Evolutionary conservation across 2,888 invertebrate species (phyloP).

Genomic region (Aromia moschata): DNA sequence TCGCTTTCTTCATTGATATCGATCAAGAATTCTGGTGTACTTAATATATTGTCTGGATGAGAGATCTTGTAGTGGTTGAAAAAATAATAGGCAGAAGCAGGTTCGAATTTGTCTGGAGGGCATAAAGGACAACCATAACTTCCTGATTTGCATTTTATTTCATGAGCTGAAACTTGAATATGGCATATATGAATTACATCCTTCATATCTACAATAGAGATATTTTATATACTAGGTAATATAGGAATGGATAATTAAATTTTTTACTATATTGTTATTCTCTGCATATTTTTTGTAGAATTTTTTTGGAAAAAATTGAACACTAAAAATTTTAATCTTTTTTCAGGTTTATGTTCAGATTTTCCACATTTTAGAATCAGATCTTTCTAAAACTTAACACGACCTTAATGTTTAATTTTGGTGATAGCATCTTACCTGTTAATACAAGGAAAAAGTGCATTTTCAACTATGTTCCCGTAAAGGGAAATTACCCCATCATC

Average conservation of each 20-base stretch:
- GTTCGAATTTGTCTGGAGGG: background rate
- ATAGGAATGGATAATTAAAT: no score
- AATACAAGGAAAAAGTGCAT: slow-evolving; percentile 9
- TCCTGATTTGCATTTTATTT: background rate
- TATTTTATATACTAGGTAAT: no score
- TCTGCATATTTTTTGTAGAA: no score
- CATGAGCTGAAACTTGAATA: slow-evolving; percentile 6
- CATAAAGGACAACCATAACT: background rate
- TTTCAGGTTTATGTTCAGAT: no score
- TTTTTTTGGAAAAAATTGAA: no score
- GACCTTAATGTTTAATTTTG: no score
- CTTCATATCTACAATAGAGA: slow-evolving; percentile 10
- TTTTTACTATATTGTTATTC: no score
- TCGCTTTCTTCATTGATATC: slow-evolving; percentile 1
- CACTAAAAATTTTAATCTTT: no score
- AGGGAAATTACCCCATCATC: slow-evolving; percentile 11
- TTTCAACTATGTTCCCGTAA: background rate
- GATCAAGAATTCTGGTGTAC: background rate
- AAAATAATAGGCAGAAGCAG: background rate
- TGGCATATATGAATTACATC: background rate
- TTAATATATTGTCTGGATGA: background rate
- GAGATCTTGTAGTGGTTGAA: background rate
- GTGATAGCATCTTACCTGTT: no score
- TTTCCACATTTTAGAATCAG: no score
- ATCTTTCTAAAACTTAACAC: no score